These are phyloP conservation scores for Rhabdophis nuchalis DNA, from an alignment of 2,797 vertebrate genomes.

Conservation along the genomic window DNA sequence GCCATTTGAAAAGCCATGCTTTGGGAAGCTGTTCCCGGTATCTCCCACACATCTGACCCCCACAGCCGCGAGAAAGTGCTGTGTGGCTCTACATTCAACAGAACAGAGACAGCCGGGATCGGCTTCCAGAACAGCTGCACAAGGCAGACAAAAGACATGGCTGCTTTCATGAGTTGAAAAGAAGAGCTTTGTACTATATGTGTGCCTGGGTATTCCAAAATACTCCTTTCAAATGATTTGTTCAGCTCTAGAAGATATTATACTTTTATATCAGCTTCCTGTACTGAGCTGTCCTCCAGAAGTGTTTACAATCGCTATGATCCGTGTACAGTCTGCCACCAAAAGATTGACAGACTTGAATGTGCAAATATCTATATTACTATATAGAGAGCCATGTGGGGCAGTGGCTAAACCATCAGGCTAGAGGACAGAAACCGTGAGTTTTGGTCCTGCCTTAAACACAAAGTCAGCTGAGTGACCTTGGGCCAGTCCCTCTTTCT, in stretches of 20 bases:
- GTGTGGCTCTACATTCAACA: neutral
- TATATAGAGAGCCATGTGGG: neutral
- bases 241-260: neutral
- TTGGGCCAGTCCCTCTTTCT: neutral
- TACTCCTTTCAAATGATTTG: neutral
- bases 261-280: neutral
- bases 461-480: neutral
- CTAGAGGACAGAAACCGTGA: neutral
- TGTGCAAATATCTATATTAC: neutral
- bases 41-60: neutral
- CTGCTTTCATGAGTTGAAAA: neutral
- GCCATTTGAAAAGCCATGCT: neutral
- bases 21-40: neutral
- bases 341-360: neutral
- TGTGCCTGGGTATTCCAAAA: neutral
- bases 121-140: neutral
- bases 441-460: neutral
- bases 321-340: neutral
- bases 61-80: neutral
- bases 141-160: neutral
- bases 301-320: neutral
- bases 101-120: neutral
- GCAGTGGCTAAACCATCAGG: neutral
- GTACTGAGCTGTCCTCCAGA: neutral
- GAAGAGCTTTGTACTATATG: neutral